Evolutionary conservation across 2,113 vertebrate species (phyloP), one percentile per base, ranked within the genome.

Genomic region (Erpornis zantholeuca): DNA sequence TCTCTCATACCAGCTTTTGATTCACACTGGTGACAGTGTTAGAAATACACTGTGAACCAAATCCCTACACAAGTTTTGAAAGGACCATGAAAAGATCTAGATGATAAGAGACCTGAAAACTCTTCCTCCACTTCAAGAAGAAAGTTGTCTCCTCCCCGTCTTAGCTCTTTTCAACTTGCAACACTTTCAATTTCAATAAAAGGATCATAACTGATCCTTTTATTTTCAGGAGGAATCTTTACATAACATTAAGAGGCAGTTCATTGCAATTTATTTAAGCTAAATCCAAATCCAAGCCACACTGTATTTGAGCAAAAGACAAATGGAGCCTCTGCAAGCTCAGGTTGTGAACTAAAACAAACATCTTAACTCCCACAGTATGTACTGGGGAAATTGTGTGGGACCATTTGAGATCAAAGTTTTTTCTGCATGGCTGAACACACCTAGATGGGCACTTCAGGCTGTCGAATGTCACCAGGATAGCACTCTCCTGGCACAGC

Each of bases 321-420:
- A 90, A 93, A 77, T 4, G 4, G 52, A 93, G 91, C 27, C 76
- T 61, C 72, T 78, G 69, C 64, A 63, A 81, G 38, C 44, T 92
- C 69, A 73, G 73, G 53, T 13, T 86, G 86, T 86, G 90, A 94
- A 49, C 72, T 86, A 88, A 80, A 93, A 66, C 75, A 97, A 96
- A 93, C 90, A 94, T 12, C 22, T 79, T 54, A 77, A 82, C 35
- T 82, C 80, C 53, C 82, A 71, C 44, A 33, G 47, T 3, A 33
- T 8, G 36, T 40, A 53, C 16, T 11, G 42, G n/a, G 72, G 86
- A 94, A 92, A 83, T 15, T 8, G 28, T 0, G 1, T 29, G 71
- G 80, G 82, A 92, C 84, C 60, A 81, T 56, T 33, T 3, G 31
- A 95, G 84, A 91, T 82, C 75, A 78, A 65, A 91, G 65, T 1